Evolutionary conservation across 1,140 invertebrate species (phyloP).

Genomic region (Megathymus violae): DNA sequence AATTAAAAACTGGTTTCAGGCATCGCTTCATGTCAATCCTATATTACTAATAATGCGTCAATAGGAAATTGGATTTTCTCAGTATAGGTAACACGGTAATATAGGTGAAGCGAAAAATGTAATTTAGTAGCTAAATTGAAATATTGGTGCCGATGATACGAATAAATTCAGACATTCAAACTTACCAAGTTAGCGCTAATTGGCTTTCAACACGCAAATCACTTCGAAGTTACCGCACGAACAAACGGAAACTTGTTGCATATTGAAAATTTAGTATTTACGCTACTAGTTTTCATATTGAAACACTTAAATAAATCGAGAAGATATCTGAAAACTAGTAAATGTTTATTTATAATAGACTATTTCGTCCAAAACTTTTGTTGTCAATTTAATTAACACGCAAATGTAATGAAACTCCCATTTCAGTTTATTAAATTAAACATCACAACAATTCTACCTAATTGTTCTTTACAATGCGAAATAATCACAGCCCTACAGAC

Average conservation of each 20-base stretch:
- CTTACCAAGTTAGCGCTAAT: conserved; percentile 25
- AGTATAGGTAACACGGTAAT: no score
- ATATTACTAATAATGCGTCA: no score
- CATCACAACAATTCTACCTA: conserved; percentile 10
- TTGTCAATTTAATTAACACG: conserved; percentile 1
- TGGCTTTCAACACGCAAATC: conserved; percentile 29
- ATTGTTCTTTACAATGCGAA: conserved; percentile 21
- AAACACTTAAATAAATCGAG: no score
- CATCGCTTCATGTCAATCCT: no score
- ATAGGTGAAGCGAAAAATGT: no score
- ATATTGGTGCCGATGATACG: conserved; percentile 18
- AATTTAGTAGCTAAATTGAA: conserved; percentile 9
- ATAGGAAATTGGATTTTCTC: no score
- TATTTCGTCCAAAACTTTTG: no score
- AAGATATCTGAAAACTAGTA: no score
- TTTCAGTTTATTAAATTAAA: conserved; percentile 4
- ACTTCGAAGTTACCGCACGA: conserved; percentile 29
- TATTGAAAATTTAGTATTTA: conserved; percentile 10
- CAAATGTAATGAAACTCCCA: neutral
- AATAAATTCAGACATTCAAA: conserved; percentile 25
- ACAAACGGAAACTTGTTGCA: conserved; percentile 17
- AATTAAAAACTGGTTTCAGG: no score
- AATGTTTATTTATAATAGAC: no score
- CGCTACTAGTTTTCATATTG: neutral
- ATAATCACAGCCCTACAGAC: conserved; percentile 24